A percentile compares a stretch with the other conserved stretches of the same genome.
These are phyloP conservation scores for Tenthredo mesomela DNA, from an alignment of 2,888 invertebrate genomes.

Conservation along the genomic window DNA sequence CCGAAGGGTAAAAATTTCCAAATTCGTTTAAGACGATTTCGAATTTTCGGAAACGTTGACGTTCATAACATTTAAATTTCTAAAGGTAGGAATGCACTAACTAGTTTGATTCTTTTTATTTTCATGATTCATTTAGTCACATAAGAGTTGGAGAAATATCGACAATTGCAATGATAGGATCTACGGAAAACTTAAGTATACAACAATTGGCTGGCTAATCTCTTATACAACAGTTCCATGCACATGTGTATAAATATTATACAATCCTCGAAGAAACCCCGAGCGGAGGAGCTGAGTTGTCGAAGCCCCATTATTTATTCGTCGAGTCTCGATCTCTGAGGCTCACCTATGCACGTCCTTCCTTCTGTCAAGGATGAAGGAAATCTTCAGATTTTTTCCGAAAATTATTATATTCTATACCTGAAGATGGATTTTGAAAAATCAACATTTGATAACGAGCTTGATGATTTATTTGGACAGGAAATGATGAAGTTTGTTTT, in stretches of 20 bases:
- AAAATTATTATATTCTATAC: neutral
- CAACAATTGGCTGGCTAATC: too few species aligned
- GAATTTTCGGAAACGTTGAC: too few species aligned
- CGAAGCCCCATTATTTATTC: conserved; percentile 22
- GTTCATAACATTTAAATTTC: too few species aligned
- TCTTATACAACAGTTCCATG: neutral
- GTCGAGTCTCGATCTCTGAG: conserved; percentile 11
- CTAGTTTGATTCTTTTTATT: too few species aligned
- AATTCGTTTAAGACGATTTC: too few species aligned
- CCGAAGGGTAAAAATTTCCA: too few species aligned
- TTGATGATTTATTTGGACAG: neutral
- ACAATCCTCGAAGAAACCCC: conserved; percentile 20
- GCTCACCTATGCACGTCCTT: neutral
- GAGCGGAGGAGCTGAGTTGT: conserved; percentile 9
- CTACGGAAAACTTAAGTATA: too few species aligned
- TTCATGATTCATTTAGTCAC: too few species aligned
- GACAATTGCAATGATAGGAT: too few species aligned
- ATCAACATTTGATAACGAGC: neutral
- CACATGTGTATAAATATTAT: neutral
- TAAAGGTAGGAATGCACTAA: too few species aligned
- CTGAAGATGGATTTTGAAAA: neutral
- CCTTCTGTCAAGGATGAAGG: neutral
- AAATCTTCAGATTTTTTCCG: neutral
- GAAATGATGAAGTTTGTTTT: neutral
- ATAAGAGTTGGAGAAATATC: too few species aligned